A percentile compares a stretch with the other conserved stretches of the same genome.
Evolutionary conservation across 2,888 invertebrate species (phyloP).

Genomic region (Gryllus longicercus): DNA sequence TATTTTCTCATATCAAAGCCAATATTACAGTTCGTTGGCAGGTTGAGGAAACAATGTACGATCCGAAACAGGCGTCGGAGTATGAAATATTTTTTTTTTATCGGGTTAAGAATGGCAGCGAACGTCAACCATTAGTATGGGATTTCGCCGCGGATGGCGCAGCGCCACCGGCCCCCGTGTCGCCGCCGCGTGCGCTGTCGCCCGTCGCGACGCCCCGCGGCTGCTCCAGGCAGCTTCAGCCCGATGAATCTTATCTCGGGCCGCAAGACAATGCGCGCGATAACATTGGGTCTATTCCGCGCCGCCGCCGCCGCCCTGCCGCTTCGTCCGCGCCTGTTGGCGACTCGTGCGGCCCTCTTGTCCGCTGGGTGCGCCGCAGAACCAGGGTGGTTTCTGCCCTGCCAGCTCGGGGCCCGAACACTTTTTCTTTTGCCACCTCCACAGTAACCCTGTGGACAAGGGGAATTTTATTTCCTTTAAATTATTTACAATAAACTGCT

Average conservation of each 20-base stretch:
- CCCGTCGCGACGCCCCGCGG: not conserved
- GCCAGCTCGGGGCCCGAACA: not conserved
- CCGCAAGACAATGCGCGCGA: conserved; percentile 7
- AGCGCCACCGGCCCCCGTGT: not conserved
- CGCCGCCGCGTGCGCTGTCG: not conserved
- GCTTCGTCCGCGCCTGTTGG: not conserved
- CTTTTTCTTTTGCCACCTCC: no score
- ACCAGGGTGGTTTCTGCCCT: not conserved
- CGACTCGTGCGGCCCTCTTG: not conserved
- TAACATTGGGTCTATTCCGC: not conserved
- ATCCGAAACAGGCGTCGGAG: no score
- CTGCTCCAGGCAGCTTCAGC: not conserved
- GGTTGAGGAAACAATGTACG: no score
- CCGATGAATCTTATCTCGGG: conserved; percentile 3
- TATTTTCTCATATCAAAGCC: no score
- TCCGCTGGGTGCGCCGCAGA: not conserved
- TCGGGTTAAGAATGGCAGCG: no score
- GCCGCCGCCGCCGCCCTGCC: not conserved
- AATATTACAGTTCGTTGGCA: no score
- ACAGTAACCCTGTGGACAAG: no score
- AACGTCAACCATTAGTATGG: not conserved
- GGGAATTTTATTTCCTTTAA: no score
- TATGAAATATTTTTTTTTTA: no score
- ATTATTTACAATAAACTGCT: no score
- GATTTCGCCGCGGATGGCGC: not conserved